These are phyloP conservation scores for Micromesistius poutassou DNA, from an alignment of 2,797 vertebrate genomes.

Conservation along the genomic window DNA sequence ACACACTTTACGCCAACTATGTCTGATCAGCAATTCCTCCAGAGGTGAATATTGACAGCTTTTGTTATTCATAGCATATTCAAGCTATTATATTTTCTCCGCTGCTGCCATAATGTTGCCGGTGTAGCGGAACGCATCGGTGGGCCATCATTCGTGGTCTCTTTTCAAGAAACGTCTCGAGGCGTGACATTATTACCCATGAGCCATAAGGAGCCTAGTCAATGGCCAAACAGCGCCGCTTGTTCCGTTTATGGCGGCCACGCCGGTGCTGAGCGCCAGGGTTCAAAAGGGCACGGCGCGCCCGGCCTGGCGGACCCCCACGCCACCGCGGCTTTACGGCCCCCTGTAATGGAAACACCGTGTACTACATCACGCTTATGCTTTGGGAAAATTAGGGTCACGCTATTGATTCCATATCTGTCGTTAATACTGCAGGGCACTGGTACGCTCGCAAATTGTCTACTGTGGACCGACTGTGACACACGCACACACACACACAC, in stretches of 20 bases:
- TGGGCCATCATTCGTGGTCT: conserved; percentile 61
- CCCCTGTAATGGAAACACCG: conserved; percentile 72
- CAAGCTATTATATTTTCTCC: conserved; percentile 68
- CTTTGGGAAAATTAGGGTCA: conserved; percentile 74
- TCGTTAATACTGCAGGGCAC: conserved; percentile 58
- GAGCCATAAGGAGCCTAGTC: conserved; percentile 72
- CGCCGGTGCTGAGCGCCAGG: conserved; percentile 58
- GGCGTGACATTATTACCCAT: conserved; percentile 74
- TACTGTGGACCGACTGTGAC: conserved; percentile 52
- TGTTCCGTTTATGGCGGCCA: conserved; percentile 72
- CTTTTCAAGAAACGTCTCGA: conserved; percentile 68
- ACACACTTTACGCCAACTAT: conserved; percentile 62
- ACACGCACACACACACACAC: too few relatives aligned
- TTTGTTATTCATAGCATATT: conserved; percentile 74
- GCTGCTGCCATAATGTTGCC: conserved; percentile 69
- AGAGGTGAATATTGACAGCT: conserved; percentile 72
- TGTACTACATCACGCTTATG: conserved; percentile 73
- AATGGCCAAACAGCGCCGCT: conserved; percentile 68
- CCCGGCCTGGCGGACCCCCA: conserved; percentile 53
- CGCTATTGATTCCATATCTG: conserved; percentile 79
- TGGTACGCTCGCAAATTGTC: conserved; percentile 60
- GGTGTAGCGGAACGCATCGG: conserved; percentile 72
- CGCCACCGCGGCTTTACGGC: conserved; percentile 64
- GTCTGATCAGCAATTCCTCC: conserved; percentile 70
- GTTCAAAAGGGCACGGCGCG: conserved; percentile 80